Evolutionary conservation across 1,140 invertebrate species (phyloP).

Genomic region (Dolichoris vasculosae): DNA sequence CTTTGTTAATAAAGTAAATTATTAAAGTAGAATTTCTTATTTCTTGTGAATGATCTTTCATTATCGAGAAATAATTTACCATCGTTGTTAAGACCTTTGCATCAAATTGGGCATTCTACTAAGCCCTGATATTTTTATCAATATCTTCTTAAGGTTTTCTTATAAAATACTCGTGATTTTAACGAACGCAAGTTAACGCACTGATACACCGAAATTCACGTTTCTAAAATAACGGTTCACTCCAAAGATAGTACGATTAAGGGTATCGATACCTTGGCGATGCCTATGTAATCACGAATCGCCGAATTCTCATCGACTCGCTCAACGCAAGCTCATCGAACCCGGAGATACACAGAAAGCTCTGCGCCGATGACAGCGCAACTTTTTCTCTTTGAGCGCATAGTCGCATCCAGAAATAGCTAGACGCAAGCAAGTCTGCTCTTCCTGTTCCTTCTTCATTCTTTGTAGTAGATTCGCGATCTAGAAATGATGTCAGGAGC

Average conservation of each 20-base stretch:
- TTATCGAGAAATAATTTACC: too few relatives aligned
- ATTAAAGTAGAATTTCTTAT: too few relatives aligned
- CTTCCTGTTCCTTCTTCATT: constrained; percentile 49
- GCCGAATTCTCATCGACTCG: background rate
- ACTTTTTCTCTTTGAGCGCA: background rate
- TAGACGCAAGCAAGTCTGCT: constrained; percentile 31
- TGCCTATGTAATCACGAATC: background rate
- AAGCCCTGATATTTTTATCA: too few relatives aligned
- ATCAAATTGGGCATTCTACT: too few relatives aligned
- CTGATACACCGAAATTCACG: too few relatives aligned
- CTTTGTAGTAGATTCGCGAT: background rate
- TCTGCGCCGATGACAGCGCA: constrained; percentile 28
- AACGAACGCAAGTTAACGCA: too few relatives aligned
- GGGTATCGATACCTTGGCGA: background rate
- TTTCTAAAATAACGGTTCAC: too few relatives aligned
- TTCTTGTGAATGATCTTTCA: too few relatives aligned
- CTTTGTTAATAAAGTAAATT: too few relatives aligned
- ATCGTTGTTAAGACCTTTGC: too few relatives aligned
- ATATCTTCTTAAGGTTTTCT: too few relatives aligned
- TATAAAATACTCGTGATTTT: too few relatives aligned
- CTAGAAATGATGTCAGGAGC: background rate
- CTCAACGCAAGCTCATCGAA: constrained; percentile 46
- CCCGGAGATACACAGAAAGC: constrained; percentile 27
- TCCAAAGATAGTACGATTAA: background rate
- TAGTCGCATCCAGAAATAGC: constrained; percentile 29